phyloP scores from a whole-genome alignment of 2,888 invertebrate genomes.

The Apotomis turbidana region DNA sequence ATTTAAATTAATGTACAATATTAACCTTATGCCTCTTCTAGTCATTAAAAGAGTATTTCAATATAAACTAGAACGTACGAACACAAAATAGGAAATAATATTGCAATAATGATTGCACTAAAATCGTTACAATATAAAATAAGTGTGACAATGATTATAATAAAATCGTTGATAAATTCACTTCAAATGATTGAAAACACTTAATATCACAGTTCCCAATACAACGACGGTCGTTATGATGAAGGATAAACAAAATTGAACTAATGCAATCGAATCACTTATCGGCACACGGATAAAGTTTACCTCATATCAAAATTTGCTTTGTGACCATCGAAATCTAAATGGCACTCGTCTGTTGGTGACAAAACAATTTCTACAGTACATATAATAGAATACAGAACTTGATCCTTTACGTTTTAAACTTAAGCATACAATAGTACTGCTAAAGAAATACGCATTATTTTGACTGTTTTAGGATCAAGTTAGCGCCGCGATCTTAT shows the following conservation, averaged over 20 bases:
- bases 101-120: conserved; percentile 62
- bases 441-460: background rate
- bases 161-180: conserved; percentile 50
- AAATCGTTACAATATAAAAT: conserved; percentile 43
- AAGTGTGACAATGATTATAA: conserved; percentile 40
- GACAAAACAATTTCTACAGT: conserved; percentile 73
- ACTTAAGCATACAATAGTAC: conserved; percentile 27
- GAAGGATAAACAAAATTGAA: conserved; percentile 53
- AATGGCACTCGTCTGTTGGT: conserved; percentile 79
- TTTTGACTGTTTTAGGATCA: conserved; percentile 20
- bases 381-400: conserved; percentile 44
- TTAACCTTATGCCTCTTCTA: conserved; percentile 41
- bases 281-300: conserved; percentile 56
- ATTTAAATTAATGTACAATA: conserved; percentile 37
- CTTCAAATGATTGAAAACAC: conserved; percentile 76
- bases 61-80: conserved; percentile 54
- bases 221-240: conserved; percentile 62
- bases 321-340: conserved; percentile 80
- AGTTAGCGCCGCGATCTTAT: conserved; percentile 1
- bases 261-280: conserved; percentile 56
- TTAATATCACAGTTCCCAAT: conserved; percentile 83
- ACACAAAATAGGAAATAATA: conserved; percentile 68
- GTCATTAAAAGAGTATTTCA: conserved; percentile 55
- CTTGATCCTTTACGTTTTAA: conserved; percentile 13
- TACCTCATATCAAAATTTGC: conserved; percentile 59